These are phyloP conservation scores for Sceloporus tristichus DNA, from an alignment of 2,113 vertebrate species.

Conservation along the genomic window DNA sequence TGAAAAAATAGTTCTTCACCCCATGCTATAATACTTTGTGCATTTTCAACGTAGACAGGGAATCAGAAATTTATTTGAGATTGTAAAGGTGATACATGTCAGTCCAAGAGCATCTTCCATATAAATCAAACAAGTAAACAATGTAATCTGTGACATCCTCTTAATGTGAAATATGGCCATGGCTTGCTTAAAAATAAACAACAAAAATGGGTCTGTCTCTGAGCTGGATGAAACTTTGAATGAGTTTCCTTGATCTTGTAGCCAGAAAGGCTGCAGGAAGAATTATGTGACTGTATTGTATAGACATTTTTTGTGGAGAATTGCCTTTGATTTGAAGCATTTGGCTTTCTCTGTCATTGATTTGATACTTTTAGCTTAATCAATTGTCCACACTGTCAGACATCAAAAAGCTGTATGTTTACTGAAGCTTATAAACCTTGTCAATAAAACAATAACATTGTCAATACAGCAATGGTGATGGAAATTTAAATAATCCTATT, in stretches of 20 bases:
- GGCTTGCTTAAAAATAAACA: neutral
- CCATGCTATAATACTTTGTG: neutral
- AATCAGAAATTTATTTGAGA: neutral
- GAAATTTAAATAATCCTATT: conserved; percentile 16
- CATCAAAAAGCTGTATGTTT: conserved; percentile 7
- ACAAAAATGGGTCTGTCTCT: neutral
- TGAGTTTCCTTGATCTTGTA: neutral
- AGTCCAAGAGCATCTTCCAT: neutral
- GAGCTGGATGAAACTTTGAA: neutral
- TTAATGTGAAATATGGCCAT: neutral
- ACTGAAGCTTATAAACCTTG: conserved; percentile 11
- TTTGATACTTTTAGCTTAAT: conserved; percentile 12
- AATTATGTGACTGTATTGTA: neutral
- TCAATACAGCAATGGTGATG: conserved; percentile 3
- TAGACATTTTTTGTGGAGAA: neutral
- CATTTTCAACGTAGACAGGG: neutral
- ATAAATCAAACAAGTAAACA: conserved; percentile 14
- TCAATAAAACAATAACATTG: conserved; percentile 22
- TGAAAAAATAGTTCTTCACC: neutral
- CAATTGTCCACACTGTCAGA: conserved; percentile 10
- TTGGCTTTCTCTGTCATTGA: conserved; percentile 2
- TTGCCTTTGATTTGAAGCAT: conserved; percentile 9
- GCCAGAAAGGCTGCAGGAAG: neutral
- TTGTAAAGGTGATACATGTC: neutral
- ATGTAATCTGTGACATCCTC: conserved; percentile 2